Base-by-base conservation (phyloP, 2,797 vertebrate species). In the Tolypeutes matacus region DNA sequence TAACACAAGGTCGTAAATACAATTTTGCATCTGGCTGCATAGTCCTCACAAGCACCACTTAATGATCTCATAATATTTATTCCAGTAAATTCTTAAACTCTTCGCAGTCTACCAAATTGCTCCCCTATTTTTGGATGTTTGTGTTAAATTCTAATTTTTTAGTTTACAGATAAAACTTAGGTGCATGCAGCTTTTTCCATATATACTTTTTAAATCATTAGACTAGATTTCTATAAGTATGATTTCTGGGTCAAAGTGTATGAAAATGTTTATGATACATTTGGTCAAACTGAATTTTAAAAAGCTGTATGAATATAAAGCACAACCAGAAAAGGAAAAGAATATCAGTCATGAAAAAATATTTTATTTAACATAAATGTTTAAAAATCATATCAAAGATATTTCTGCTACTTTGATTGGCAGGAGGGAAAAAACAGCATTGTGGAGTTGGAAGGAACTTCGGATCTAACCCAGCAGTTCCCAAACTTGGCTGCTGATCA, bases 201-300 rank as follows among this genome's bases (percentile, higher is more conserved):
- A 42, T 49, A n/a, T 81, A 25, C 27, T 84, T 84, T 67, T n/a
- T 72, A 34, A 39, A 80, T 58, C 21, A 72, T 86, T 49, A 78
- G 36, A 80, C 46, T 31, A 62, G 20, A 76, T 80, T 90, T 96
- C 51, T 90, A 75, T 85, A 91, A 91, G 23, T 73, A 7, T 29
- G 31, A 85, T 90, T 96, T 94, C 89, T 91, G 84, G 83, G 76
- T 88, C 78, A 96, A 80, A 92, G 36, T 84, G 18, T 53, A 72
- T 60, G 39, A 39, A 88, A 62, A 80, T 23, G 89, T 75, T 84
- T 83, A 36, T 53, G 34, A 17, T 42, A 86, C 23, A 83, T 18
- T 86, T 75, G 13, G 25, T 64, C 91, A 94, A 76, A 87, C 0
- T 77, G 56, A 49, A 76, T 77, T 94, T 95, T 86, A 36, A 80